Evolutionary conservation across 2,113 vertebrate genomes (phyloP).

Genomic region (Trogon surrucura): DNA sequence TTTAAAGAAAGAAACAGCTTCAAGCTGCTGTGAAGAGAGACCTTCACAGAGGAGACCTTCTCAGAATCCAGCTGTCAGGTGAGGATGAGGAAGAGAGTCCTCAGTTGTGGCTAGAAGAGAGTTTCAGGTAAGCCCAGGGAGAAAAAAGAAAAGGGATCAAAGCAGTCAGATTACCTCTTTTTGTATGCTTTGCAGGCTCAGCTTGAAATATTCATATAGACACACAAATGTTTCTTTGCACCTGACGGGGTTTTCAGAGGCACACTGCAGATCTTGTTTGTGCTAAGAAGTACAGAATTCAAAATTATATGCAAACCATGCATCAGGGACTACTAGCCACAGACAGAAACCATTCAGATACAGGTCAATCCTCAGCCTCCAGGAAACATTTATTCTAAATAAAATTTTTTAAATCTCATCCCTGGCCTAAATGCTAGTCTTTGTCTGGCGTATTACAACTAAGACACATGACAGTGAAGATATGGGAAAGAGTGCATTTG

Average conservation of each 20-base stretch:
- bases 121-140: not conserved
- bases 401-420: not conserved
- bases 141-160: not conserved
- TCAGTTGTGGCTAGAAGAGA: not conserved
- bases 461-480: not conserved
- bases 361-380: not conserved
- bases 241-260: not conserved
- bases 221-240: not conserved
- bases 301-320: not conserved
- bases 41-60: not conserved
- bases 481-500: not conserved
- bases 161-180: slow-evolving; percentile 32
- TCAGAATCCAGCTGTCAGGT: not conserved
- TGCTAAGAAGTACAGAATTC: not conserved
- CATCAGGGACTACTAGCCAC: not conserved
- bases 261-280: not conserved
- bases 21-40: not conserved
- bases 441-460: not conserved
- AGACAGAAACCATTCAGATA: not conserved
- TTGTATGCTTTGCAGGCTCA: not conserved
- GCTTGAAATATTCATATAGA: not conserved
- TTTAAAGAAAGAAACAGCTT: not conserved
- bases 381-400: not conserved
- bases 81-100: not conserved
- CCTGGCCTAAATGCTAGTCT: not conserved